Conservation (phyloP, 1,140 invertebrate genomes). For the Trichonephila clavipes region DNA sequence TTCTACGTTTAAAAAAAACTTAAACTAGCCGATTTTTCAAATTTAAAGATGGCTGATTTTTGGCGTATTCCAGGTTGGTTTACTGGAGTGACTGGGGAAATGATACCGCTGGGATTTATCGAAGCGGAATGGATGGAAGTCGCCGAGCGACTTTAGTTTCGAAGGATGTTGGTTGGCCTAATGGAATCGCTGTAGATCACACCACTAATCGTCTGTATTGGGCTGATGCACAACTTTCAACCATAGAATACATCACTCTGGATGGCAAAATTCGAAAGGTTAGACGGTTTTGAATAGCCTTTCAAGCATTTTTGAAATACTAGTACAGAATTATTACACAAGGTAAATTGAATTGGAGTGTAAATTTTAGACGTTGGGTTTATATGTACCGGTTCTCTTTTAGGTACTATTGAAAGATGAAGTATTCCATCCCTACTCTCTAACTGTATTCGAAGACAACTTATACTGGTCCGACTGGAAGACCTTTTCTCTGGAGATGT, state of each 20-base stretch:
- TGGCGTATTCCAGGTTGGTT: constrained; percentile 85
- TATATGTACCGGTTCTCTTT: background rate
- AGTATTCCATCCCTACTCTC: constrained; percentile 88
- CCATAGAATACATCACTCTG: constrained; percentile 83
- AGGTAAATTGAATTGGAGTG: too few relatives aligned
- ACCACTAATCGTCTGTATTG: constrained; percentile 83
- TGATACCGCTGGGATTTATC: constrained; percentile 80
- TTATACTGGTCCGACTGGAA: constrained; percentile 93
- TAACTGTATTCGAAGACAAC: constrained; percentile 92
- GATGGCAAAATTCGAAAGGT: constrained; percentile 81
- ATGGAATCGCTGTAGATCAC: constrained; percentile 84
- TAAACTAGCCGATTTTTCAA: too few relatives aligned
- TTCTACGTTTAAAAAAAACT: too few relatives aligned
- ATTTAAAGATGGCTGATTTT: background rate
- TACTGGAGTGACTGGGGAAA: constrained; percentile 93
- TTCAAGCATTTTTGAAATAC: too few relatives aligned
- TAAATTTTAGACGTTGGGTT: too few relatives aligned
- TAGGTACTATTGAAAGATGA: constrained; percentile 77
- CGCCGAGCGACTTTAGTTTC: constrained; percentile 89
- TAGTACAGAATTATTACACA: too few relatives aligned
- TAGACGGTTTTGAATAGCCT: background rate
- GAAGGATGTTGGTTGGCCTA: constrained; percentile 86
- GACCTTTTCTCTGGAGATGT: constrained; percentile 78
- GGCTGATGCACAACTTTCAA: constrained; percentile 81
- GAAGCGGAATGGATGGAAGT: constrained; percentile 92